phyloP scores from a whole-genome alignment of 2,797 vertebrate species.

The Nannoperca obscura region DNA sequence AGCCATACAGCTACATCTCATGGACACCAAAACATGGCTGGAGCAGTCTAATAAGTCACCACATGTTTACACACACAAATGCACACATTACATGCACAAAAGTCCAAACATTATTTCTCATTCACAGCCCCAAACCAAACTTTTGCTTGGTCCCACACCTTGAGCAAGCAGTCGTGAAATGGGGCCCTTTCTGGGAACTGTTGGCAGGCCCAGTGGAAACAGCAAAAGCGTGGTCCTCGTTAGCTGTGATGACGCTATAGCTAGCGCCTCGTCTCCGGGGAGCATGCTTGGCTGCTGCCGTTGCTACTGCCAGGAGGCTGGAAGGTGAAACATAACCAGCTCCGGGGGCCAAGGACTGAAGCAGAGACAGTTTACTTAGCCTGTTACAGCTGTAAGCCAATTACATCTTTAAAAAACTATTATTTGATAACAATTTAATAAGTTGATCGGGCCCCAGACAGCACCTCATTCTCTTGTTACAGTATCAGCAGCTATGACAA shows the following conservation, averaged over 20 bases:
- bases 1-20: slow-evolving; percentile 42
- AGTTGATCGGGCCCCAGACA: slow-evolving; percentile 37
- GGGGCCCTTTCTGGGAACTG: slow-evolving; percentile 73
- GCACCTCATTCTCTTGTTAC: slow-evolving; percentile 49
- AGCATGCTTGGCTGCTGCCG: slow-evolving; percentile 61
- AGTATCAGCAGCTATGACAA: slow-evolving; percentile 59
- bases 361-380: slow-evolving; percentile 28
- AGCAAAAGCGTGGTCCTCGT: slow-evolving; percentile 77
- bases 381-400: slow-evolving; percentile 23
- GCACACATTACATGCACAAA: slow-evolving; percentile 27
- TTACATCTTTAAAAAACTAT: slow-evolving; percentile 40
- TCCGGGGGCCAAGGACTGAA: slow-evolving; percentile 43
- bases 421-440: slow-evolving; percentile 42
- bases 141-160: slow-evolving; percentile 74
- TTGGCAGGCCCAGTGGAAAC: slow-evolving; percentile 77
- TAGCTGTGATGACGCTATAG: slow-evolving; percentile 72
- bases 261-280: slow-evolving; percentile 50
- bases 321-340: slow-evolving; percentile 57
- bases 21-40: slow-evolving; percentile 38
- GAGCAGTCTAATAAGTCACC: slow-evolving; percentile 50
- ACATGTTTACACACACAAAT: slow-evolving; percentile 15
- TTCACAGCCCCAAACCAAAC: slow-evolving; percentile 45
- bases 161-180: slow-evolving; percentile 75
- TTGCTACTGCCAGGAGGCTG: slow-evolving; percentile 62
- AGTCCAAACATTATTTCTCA: slow-evolving; percentile 67